These are phyloP conservation scores for Phyllostomus hastatus DNA, from an alignment of 2,113 vertebrate genomes.

Conservation along the genomic window DNA sequence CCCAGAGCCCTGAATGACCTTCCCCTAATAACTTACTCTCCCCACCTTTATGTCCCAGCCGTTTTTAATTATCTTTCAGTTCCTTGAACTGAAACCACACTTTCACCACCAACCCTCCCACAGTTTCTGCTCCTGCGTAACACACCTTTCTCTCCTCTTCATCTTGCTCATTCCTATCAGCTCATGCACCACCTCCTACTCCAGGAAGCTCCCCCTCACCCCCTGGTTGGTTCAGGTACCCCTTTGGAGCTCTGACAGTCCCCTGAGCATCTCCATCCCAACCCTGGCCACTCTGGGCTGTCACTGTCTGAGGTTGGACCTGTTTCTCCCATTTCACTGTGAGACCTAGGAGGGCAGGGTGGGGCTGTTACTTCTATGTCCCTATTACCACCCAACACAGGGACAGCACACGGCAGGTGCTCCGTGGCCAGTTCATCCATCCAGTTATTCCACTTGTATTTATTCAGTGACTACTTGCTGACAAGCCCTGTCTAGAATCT, in stretches of 20 bases:
- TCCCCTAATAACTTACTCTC: not conserved
- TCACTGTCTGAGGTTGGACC: not conserved
- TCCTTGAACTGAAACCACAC: conserved; percentile 29
- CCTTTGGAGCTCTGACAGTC: not conserved
- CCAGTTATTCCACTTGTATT: not conserved
- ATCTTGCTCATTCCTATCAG: not conserved
- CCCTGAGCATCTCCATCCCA: not conserved
- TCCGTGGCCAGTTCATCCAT: not conserved
- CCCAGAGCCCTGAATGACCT: not conserved
- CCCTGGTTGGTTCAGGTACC: not conserved
- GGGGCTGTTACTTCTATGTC: not conserved
- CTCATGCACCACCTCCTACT: not conserved
- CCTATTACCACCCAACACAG: not conserved
- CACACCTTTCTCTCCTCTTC: not conserved
- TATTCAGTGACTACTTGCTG: not conserved
- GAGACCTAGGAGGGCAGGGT: not conserved
- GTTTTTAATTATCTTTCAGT: not conserved
- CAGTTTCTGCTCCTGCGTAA: not conserved
- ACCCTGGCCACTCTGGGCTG: not conserved
- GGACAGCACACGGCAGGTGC: not conserved
- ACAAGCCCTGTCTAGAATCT: not conserved
- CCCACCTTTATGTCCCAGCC: not conserved
- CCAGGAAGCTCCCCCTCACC: not conserved
- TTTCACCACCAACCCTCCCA: not conserved
- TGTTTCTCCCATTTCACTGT: not conserved